Evolutionary conservation across 2,113 vertebrate genomes (phyloP).

Genomic region (Lophotis ruficrista): DNA sequence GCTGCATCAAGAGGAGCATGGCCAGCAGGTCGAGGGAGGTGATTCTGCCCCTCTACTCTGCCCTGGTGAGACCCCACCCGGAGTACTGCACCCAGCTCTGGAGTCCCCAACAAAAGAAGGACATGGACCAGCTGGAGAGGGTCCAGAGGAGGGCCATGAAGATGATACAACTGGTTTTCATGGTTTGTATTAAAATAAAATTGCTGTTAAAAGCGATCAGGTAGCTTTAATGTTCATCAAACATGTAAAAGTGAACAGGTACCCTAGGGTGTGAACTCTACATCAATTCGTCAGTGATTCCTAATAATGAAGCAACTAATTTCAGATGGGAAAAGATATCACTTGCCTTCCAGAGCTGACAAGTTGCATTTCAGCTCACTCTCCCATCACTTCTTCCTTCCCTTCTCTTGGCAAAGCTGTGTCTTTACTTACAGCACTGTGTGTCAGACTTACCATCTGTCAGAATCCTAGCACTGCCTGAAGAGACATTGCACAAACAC

Average conservation of each 20-base stretch:
- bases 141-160: no score
- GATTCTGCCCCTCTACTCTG: no score
- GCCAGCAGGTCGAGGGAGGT: no score
- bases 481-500: neutral
- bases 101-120: no score
- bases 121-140: no score
- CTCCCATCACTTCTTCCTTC: neutral
- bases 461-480: neutral
- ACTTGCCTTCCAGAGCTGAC: neutral
- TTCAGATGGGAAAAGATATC: neutral
- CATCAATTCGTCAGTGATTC: constrained; percentile 18
- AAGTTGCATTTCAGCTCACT: constrained; percentile 12
- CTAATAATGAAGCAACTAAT: constrained; percentile 46
- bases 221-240: neutral
- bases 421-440: neutral
- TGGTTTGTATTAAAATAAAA: neutral
- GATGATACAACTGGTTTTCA: neutral
- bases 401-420: neutral
- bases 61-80: no score
- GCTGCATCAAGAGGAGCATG: no score
- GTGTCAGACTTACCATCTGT: constrained; percentile 27
- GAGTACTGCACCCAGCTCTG: no score
- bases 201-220: neutral
- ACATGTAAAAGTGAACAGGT: neutral
- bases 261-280: neutral